Conservation (phyloP, 2,888 invertebrate species). For the Drosophila birchii region DNA sequence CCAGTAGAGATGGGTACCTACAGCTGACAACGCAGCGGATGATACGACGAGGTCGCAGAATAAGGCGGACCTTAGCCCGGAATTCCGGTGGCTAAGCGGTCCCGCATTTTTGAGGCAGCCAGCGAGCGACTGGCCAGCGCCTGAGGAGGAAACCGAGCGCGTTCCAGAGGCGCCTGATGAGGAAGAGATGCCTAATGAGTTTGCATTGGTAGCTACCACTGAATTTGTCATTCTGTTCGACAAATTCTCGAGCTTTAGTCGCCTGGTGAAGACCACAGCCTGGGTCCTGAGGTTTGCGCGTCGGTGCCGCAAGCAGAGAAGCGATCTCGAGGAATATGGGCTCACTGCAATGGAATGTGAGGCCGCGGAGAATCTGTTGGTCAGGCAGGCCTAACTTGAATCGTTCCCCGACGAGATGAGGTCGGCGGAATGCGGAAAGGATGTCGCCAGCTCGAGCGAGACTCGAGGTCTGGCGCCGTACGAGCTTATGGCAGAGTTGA, state of each 20-base stretch:
- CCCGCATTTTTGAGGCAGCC: too few relatives aligned
- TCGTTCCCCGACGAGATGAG: conserved; percentile 9
- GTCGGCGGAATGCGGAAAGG: background rate
- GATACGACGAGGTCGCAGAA: too few relatives aligned
- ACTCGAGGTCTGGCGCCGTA: background rate
- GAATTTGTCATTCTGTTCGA: background rate
- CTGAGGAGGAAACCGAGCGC: background rate
- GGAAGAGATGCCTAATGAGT: background rate
- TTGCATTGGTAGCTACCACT: background rate
- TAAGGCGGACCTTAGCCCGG: too few relatives aligned
- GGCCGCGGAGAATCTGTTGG: background rate
- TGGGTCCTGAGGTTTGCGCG: background rate
- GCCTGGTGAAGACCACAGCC: background rate
- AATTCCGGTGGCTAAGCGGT: too few relatives aligned
- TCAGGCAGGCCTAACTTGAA: background rate
- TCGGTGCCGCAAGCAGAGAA: background rate
- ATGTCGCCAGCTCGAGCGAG: background rate
- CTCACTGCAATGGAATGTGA: background rate
- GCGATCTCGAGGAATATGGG: background rate
- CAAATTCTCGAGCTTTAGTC: conserved; percentile 1
- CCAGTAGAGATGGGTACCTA: too few relatives aligned
- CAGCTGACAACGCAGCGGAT: too few relatives aligned
- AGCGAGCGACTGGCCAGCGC: too few relatives aligned
- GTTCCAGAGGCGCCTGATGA: too few relatives aligned
- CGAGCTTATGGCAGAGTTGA: background rate